A percentile compares a stretch with the other conserved stretches of the same genome.
Conservation (phyloP, 2,113 vertebrate species). For the Donacobius atricapilla region DNA sequence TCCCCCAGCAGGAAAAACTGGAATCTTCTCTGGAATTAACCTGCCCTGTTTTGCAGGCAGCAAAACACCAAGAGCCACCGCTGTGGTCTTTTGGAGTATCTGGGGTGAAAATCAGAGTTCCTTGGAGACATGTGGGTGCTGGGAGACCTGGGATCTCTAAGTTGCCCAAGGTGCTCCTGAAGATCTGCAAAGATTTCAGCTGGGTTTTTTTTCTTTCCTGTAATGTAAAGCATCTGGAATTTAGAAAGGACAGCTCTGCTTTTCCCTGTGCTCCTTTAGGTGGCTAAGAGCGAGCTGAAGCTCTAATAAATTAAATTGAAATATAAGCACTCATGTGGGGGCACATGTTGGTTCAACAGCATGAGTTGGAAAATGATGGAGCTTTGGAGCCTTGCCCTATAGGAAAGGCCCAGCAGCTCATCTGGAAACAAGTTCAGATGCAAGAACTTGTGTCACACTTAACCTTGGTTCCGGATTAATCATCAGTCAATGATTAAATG, state of each 20-base stretch:
- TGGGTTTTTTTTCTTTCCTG: neutral
- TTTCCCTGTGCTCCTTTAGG: neutral
- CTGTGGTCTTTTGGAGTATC: neutral
- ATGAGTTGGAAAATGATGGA: neutral
- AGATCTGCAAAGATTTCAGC: neutral
- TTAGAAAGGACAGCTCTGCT: neutral
- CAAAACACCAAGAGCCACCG: fast-evolving
- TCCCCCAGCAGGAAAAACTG: neutral
- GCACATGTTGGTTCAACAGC: neutral
- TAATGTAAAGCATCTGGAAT: neutral
- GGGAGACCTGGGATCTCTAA: neutral
- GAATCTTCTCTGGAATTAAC: neutral
- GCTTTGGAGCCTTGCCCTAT: neutral
- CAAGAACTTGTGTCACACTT: neutral
- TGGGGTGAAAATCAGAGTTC: neutral
- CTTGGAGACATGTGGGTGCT: neutral
- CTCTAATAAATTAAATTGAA: neutral
- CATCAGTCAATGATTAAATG: neutral
- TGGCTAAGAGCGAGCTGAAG: neutral
- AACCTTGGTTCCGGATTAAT: conserved; percentile 38
- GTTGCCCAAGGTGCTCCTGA: fast-evolving
- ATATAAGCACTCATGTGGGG: neutral
- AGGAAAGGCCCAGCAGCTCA: neutral
- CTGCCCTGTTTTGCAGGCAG: neutral
- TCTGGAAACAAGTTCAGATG: neutral